Base-by-base conservation (phyloP, 2,888 invertebrate species). In the Stenoptilia bipunctidactyla region DNA sequence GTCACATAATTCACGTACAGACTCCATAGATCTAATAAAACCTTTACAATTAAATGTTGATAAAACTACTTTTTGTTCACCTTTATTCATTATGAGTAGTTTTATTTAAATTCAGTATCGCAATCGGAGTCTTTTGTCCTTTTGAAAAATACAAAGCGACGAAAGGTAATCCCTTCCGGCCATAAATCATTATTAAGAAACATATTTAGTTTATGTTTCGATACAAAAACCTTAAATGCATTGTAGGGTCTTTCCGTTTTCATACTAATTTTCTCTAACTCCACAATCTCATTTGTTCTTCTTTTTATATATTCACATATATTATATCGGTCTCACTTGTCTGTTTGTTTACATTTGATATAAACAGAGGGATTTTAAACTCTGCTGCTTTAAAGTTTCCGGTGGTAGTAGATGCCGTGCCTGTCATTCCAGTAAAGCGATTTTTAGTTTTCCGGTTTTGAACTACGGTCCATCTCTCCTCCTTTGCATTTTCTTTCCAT, bases 221-320 rank as follows among this genome's bases (percentile, higher is more conserved):
- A 38, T 39, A 38, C 38, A 39, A 39, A 41, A 12, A 41, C 36
- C 36, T 41, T 41, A 30, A 34, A 41, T 1, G 38, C 30, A 14
- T 41, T 38, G 15, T 41, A 36, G 6, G 30, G 30, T 36, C 36
- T 41, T 33, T 33, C n/a, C 13, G 9, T 41, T 9, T 20, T 35
- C 36, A 36, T 41, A 15, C 10, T 12, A n/a, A n/a, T 30, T 30
- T 30, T 30, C 12, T 30, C n/a, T 30, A 30, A 30, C 12, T 9
- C 10, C 30, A 30, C 30, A 30, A 12, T 30, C 30, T 30, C 30
- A 8, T 30, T 4, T 30, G 30, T 30, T 30, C 10, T 30, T 8
- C 12, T 30, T 30, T 30, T 30, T 30, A 30, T 30, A 30, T 30
- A 30, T n/a, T 30, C 30, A 30, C 30, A 30, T n/a, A 30, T 30